These are phyloP conservation scores for Anoura caudifer DNA, from an alignment of 2,113 vertebrate genomes.

Conservation along the genomic window DNA sequence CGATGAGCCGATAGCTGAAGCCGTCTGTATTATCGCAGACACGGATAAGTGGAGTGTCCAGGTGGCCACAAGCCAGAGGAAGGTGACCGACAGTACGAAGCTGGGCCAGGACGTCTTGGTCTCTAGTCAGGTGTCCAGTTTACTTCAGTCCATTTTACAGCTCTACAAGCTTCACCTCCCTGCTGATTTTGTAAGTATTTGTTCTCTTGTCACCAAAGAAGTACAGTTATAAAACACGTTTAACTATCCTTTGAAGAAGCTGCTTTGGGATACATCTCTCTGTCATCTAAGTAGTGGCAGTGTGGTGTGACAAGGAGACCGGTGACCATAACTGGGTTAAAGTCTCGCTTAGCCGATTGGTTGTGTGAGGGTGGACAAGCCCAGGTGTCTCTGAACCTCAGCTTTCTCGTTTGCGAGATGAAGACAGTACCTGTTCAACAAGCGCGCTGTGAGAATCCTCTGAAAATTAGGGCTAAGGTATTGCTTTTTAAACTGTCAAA, in stretches of 20 bases:
- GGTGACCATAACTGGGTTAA: accelerated
- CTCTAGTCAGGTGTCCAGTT: constrained; percentile 86
- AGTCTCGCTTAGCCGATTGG: background rate
- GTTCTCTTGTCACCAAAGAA: background rate
- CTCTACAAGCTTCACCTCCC: constrained; percentile 87
- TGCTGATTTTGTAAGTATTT: constrained; percentile 87
- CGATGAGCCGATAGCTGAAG: constrained; percentile 90
- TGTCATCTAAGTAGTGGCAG: no score
- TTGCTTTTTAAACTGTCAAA: background rate
- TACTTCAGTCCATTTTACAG: constrained; percentile 88
- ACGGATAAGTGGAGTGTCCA: constrained; percentile 89
- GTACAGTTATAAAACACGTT: background rate
- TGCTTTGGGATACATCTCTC: background rate
- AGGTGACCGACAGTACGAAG: constrained; percentile 80
- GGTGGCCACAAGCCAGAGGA: constrained; percentile 89
- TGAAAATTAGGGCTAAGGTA: background rate
- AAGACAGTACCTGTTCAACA: background rate
- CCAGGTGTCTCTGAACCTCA: background rate
- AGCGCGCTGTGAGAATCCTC: background rate
- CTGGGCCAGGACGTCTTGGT: constrained; percentile 89
- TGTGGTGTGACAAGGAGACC: background rate
- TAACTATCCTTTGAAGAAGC: background rate
- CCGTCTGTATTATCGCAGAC: constrained; percentile 90
- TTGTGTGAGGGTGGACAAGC: background rate
- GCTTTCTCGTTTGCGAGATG: background rate